Evolutionary conservation across 1,140 invertebrate species (phyloP).

Genomic region (Bombus waltoni): DNA sequence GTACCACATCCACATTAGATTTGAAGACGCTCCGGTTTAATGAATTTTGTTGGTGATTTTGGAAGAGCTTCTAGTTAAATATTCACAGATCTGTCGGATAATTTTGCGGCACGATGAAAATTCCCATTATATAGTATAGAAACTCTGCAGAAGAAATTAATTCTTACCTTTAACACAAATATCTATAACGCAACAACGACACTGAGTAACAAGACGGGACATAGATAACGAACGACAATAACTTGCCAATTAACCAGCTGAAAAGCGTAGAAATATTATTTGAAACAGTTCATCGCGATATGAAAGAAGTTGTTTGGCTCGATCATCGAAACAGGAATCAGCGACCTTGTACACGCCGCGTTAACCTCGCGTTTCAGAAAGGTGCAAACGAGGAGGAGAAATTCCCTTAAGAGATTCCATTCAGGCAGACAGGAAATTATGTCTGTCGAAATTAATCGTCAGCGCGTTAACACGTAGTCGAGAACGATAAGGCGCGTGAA

Average conservation of each 20-base stretch:
- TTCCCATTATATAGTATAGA: background rate
- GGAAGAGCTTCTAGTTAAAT: background rate
- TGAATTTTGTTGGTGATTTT: slow-evolving; percentile 7
- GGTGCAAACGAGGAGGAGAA: slow-evolving; percentile 1
- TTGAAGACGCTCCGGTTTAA: slow-evolving; percentile 24
- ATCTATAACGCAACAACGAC: background rate
- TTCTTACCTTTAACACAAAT: background rate
- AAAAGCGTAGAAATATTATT: background rate
- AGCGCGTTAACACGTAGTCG: slow-evolving; percentile 27
- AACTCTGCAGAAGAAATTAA: background rate
- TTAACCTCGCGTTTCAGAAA: background rate
- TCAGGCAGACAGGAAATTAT: slow-evolving; percentile 31
- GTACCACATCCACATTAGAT: slow-evolving; percentile 24
- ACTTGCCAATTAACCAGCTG: background rate
- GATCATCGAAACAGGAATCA: background rate
- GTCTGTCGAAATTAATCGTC: slow-evolving; percentile 45
- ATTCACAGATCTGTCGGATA: background rate
- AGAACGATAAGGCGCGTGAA: background rate
- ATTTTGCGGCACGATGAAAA: background rate
- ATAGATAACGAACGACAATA: background rate
- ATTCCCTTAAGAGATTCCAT: background rate
- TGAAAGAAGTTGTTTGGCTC: no score
- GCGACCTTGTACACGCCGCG: background rate
- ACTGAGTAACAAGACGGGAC: no score
- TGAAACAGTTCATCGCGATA: no score